Conservation (phyloP, 2,113 vertebrate species). For the Clinocottus analis region DNA sequence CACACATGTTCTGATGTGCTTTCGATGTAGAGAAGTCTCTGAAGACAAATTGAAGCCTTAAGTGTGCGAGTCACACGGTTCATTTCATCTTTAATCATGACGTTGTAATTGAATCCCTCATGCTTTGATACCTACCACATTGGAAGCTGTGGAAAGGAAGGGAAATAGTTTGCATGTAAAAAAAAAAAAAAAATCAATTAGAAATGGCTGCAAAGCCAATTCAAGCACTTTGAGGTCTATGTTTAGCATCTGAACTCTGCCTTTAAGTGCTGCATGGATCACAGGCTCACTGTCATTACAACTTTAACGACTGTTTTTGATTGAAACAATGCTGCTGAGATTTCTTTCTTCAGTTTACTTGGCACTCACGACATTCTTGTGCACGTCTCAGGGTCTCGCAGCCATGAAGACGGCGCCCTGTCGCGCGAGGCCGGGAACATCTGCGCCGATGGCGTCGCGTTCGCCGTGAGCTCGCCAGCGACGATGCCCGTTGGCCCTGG, state of each 20-base stretch:
- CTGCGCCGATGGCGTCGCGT: slow-evolving; percentile 18
- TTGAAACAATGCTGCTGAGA: not conserved
- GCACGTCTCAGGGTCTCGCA: slow-evolving; percentile 25
- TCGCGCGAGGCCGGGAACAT: slow-evolving; percentile 6
- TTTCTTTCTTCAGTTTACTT: not conserved
- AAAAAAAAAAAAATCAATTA: not conserved
- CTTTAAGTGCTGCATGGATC: not conserved
- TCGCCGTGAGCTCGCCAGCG: slow-evolving; percentile 31
- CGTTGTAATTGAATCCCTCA: not conserved
- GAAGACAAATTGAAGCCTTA: not conserved
- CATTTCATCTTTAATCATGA: not conserved
- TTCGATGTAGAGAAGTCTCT: not conserved
- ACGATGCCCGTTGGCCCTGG: slow-evolving; percentile 60
- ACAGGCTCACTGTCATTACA: not conserved
- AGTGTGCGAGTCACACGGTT: not conserved
- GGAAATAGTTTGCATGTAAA: not conserved
- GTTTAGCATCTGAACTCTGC: not conserved
- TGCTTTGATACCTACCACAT: not conserved
- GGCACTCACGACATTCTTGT: slow-evolving; percentile 6
- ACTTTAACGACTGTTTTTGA: not conserved
- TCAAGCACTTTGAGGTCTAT: not conserved
- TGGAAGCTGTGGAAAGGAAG: not conserved
- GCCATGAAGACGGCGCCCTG: slow-evolving; percentile 28
- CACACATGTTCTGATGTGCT: not conserved
- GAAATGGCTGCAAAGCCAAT: not conserved